Conservation (phyloP, 2,888 invertebrate species). For the Lacanobia oleracea region DNA sequence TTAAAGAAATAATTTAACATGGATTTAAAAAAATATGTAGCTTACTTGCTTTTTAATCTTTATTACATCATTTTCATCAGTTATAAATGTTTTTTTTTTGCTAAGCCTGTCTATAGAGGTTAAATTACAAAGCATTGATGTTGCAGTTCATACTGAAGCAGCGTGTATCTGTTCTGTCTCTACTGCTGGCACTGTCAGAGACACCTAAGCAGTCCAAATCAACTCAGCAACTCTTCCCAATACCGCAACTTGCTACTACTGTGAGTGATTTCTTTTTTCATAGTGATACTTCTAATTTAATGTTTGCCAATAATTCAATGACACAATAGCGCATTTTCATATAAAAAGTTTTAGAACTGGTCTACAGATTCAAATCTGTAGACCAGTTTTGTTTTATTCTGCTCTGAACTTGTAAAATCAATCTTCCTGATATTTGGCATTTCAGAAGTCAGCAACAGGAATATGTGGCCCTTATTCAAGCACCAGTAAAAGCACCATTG, state of each 20-base stretch:
- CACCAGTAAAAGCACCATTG: conserved; percentile 84
- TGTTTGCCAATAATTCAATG: no score
- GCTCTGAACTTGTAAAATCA: not conserved
- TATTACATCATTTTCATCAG: not conserved
- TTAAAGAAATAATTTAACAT: not conserved
- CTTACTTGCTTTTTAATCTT: not conserved
- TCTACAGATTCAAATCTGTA: no score
- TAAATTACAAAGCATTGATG: conserved; percentile 1
- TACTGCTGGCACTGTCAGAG: conserved; percentile 86
- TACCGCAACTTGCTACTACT: conserved; percentile 78
- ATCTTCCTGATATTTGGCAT: not conserved
- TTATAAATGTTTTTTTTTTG: not conserved
- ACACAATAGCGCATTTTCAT: no score
- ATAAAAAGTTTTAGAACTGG: not conserved
- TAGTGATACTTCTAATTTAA: no score
- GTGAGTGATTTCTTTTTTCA: conserved; percentile 71
- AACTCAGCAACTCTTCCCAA: conserved; percentile 84
- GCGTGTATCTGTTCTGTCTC: conserved; percentile 90
- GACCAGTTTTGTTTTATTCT: no score
- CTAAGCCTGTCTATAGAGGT: not conserved
- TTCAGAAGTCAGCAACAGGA: conserved; percentile 78
- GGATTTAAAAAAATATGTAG: not conserved
- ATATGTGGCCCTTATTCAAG: conserved; percentile 75
- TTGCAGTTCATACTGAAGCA: conserved; percentile 91
- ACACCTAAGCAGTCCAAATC: conserved; percentile 77